A percentile compares a stretch with the other conserved stretches of the same genome.
phyloP scores from a whole-genome alignment of 2,797 vertebrate species.

The Pyrocephalus nanus region DNA sequence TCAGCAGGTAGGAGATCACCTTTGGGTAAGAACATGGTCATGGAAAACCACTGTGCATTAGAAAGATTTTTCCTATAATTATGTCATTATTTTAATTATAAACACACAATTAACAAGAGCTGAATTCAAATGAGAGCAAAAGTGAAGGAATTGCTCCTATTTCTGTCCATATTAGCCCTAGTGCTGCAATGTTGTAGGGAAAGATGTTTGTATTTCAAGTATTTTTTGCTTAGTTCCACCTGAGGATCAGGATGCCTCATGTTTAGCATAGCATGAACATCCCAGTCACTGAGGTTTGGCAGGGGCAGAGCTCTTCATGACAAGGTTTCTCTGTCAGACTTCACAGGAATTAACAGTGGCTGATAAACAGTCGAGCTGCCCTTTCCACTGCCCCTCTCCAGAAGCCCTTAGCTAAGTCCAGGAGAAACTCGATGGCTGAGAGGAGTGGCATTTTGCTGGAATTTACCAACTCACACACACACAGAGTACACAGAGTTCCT shows the following conservation, averaged over 20 bases:
- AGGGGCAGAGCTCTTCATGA: not conserved
- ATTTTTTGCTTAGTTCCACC: not conserved
- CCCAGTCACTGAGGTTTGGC: not conserved
- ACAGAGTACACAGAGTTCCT: not conserved
- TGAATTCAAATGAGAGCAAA: not conserved
- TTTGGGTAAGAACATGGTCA: slow-evolving; percentile 51
- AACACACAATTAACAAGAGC: not conserved
- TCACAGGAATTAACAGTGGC: not conserved
- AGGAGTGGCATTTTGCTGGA: not conserved
- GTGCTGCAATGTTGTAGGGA: fast-evolving
- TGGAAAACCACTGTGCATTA: not conserved
- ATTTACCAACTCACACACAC: not conserved
- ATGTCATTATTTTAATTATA: not conserved
- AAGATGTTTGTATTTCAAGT: not conserved
- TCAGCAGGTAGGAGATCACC: slow-evolving; percentile 95
- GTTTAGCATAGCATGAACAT: fast-evolving
- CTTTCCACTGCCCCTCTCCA: not conserved
- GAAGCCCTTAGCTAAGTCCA: not conserved
- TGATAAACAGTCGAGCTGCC: not conserved
- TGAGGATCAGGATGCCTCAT: not conserved
- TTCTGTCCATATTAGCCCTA: not conserved
- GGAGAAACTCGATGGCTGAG: not conserved
- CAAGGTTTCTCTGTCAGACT: not conserved
- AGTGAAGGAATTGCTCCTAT: not conserved
- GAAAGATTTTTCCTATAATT: not conserved